Percentiles rank a stretch among this genome's conserved stretches.
These are phyloP conservation scores for Semibalanus balanoides DNA, from an alignment of 1,140 invertebrate genomes.

Conservation along the genomic window DNA sequence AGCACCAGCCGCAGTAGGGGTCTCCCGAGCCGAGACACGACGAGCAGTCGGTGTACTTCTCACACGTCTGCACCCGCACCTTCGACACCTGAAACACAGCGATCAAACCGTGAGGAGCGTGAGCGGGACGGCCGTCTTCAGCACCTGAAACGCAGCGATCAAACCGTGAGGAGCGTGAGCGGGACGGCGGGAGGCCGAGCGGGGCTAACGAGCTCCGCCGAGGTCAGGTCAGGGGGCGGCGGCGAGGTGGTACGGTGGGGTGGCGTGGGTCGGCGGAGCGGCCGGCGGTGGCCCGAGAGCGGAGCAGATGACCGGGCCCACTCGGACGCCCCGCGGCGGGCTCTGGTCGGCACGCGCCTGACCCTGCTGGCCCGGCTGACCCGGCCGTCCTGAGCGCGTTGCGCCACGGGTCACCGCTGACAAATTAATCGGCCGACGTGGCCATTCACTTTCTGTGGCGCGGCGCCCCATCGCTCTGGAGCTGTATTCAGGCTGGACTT, in stretches of 20 bases:
- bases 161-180: conserved; percentile 4
- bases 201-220: background rate
- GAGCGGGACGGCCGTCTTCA: conserved; percentile 39
- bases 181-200: too few relatives aligned
- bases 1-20: conserved; percentile 97
- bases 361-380: background rate
- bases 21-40: conserved; percentile 80
- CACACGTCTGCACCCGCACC: conserved; percentile 82
- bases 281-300: too few relatives aligned
- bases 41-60: conserved; percentile 72
- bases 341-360: background rate
- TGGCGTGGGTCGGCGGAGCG: too few relatives aligned
- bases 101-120: conserved; percentile 8
- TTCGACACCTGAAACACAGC: conserved; percentile 55
- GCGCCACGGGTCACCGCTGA: background rate
- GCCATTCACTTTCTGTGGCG: conserved; percentile 1
- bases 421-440: background rate
- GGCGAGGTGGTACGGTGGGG: too few relatives aligned
- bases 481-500: background rate
- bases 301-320: too few relatives aligned
- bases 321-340: background rate
- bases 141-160: conserved; percentile 43
- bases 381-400: background rate
- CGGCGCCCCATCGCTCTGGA: too few relatives aligned
- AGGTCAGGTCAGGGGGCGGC: background rate